phyloP scores from a whole-genome alignment of 1,140 invertebrate species.

The Penaeus indicus region DNA sequence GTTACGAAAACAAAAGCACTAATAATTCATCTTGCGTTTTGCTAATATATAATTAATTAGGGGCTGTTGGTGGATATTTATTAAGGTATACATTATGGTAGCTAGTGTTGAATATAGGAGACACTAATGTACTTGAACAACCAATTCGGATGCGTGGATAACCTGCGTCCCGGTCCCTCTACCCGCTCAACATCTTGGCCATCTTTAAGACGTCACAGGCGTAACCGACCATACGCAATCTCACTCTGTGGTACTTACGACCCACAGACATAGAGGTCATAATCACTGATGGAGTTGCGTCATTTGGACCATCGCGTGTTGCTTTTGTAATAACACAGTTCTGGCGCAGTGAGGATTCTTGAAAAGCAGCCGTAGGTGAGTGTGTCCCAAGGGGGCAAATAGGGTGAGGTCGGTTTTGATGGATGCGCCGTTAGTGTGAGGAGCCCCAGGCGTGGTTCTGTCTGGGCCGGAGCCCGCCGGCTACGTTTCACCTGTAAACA shows the following conservation, averaged over 20 bases:
- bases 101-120: neutral
- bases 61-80: neutral
- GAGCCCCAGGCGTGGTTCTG: conserved; percentile 43
- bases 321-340: conserved; percentile 30
- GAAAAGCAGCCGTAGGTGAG: conserved; percentile 45
- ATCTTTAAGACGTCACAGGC: too few species aligned
- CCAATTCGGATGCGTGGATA: conserved; percentile 24
- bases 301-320: conserved; percentile 26
- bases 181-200: too few species aligned
- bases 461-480: conserved; percentile 35
- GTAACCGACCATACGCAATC: too few species aligned
- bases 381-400: conserved; percentile 29
- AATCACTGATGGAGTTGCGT: conserved; percentile 13
- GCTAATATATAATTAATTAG: too few species aligned
- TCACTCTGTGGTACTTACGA: neutral
- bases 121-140: conserved; percentile 11
- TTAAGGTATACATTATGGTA: neutral
- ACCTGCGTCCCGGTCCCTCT: too few species aligned
- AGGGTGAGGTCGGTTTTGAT: conserved; percentile 17
- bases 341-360: neutral
- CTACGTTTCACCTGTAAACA: conserved; percentile 57
- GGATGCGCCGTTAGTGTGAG: conserved; percentile 36
- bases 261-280: conserved; percentile 12
- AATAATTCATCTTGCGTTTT: too few species aligned
- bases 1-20: too few species aligned